Evolutionary conservation across 2,797 vertebrate species (phyloP).

Genomic region (Cryptoprocta ferox): DNA sequence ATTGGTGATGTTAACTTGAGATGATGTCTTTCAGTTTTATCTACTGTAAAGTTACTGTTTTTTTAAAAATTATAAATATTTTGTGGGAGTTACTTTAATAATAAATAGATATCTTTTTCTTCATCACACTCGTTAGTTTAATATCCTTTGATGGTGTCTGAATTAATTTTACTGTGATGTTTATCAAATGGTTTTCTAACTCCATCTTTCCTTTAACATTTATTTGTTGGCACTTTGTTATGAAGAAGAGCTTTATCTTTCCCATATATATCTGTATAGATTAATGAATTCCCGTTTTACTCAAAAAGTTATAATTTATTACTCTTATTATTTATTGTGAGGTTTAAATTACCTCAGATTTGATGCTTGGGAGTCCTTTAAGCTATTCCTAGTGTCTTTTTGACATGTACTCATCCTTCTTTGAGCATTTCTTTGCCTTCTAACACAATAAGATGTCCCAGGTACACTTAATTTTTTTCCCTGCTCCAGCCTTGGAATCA

Average conservation of each 20-base stretch:
- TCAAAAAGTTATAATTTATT: neutral
- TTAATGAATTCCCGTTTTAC: constrained; percentile 44
- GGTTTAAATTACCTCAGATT: neutral
- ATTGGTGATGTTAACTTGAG: neutral
- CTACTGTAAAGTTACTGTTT: neutral
- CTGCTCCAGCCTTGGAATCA: neutral
- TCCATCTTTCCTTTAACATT: neutral
- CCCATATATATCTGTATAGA: neutral
- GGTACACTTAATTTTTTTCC: neutral
- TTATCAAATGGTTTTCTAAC: constrained; percentile 37
- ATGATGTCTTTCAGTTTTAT: neutral
- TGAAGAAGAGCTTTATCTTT: constrained; percentile 37
- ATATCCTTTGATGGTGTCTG: neutral
- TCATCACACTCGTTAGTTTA: constrained; percentile 34
- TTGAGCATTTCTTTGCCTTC: neutral
- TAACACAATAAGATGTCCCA: neutral
- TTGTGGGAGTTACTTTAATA: neutral
- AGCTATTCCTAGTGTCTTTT: neutral
- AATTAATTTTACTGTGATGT: constrained; percentile 29
- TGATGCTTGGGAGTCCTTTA: neutral
- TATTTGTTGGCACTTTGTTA: constrained; percentile 16
- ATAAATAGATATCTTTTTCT: neutral
- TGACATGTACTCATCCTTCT: neutral
- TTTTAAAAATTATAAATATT: neutral
- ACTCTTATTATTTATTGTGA: constrained; percentile 19